These are phyloP conservation scores for Lithobates pipiens DNA, from an alignment of 2,797 vertebrate genomes.

Conservation along the genomic window DNA sequence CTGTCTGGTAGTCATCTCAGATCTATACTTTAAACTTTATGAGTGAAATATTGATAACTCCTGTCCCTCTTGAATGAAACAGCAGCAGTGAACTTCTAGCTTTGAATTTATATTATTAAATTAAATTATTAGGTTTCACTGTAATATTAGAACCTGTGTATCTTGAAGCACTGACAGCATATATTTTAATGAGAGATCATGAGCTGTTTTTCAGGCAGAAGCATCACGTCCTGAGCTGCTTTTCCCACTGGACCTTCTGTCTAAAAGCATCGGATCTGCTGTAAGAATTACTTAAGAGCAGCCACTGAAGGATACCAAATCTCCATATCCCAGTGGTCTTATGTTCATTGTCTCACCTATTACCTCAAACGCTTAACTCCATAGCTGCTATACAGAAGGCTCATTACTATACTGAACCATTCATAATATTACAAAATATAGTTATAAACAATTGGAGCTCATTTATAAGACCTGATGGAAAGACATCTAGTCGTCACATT, in stretches of 20 bases:
- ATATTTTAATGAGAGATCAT: constrained; percentile 14
- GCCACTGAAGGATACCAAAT: constrained; percentile 4
- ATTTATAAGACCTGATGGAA: too few relatives aligned
- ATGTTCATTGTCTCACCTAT: neutral
- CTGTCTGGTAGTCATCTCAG: too few relatives aligned
- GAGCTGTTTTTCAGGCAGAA: constrained; percentile 1
- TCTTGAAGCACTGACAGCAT: neutral
- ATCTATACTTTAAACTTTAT: too few relatives aligned
- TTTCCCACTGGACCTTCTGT: constrained; percentile 34
- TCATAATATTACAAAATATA: neutral
- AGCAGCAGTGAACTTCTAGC: neutral
- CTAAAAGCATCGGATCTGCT: constrained; percentile 42
- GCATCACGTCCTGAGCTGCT: constrained; percentile 11
- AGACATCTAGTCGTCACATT: too few relatives aligned
- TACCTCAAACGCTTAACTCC: neutral
- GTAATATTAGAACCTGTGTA: neutral
- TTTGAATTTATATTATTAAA: neutral
- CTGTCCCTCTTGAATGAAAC: neutral
- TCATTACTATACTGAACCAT: neutral
- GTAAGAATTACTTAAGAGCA: constrained; percentile 10
- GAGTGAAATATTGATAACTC: neutral
- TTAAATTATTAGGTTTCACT: neutral
- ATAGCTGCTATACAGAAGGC: neutral
- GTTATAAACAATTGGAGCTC: neutral
- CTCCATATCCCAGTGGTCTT: constrained; percentile 4